These are phyloP conservation scores for Erythrocercus mccallii DNA, from an alignment of 2,113 vertebrate genomes.

Conservation along the genomic window DNA sequence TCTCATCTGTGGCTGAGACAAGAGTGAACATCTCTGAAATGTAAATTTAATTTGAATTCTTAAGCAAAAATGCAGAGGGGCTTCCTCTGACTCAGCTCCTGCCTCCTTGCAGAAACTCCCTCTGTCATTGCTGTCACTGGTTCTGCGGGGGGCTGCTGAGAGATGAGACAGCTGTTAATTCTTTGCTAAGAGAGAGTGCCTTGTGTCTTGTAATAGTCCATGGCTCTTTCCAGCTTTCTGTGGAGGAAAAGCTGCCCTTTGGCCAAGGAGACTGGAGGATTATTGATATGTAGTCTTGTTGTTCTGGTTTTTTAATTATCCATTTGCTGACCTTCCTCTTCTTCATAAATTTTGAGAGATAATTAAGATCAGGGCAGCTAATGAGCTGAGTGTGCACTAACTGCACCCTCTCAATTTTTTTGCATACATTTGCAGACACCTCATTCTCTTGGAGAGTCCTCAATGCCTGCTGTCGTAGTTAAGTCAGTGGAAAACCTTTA, in stretches of 20 bases:
- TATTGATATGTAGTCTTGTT: background rate
- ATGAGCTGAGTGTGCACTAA: background rate
- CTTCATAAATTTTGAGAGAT: background rate
- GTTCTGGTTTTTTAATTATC: background rate
- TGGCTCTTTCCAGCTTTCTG: background rate
- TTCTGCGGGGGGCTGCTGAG: background rate
- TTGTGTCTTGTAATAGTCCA: background rate
- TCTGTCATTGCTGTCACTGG: background rate
- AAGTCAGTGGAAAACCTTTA: constrained; percentile 47
- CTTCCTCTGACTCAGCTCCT: background rate
- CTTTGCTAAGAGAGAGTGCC: background rate
- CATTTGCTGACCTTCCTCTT: constrained; percentile 6
- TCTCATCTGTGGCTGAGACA: background rate
- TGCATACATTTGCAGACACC: constrained; percentile 6
- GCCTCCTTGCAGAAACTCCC: background rate
- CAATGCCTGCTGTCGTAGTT: background rate
- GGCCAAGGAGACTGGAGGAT: background rate
- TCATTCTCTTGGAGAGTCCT: background rate
- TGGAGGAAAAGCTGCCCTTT: constrained; percentile 5
- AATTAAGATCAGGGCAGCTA: background rate
- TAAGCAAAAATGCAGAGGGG: background rate
- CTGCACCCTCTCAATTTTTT: background rate
- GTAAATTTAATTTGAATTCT: background rate
- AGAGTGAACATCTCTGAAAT: background rate
- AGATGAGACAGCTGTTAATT: constrained; percentile 7